Evolutionary conservation across 2,113 vertebrate species (phyloP).

Genomic region (Cochlearius cochlearius): DNA sequence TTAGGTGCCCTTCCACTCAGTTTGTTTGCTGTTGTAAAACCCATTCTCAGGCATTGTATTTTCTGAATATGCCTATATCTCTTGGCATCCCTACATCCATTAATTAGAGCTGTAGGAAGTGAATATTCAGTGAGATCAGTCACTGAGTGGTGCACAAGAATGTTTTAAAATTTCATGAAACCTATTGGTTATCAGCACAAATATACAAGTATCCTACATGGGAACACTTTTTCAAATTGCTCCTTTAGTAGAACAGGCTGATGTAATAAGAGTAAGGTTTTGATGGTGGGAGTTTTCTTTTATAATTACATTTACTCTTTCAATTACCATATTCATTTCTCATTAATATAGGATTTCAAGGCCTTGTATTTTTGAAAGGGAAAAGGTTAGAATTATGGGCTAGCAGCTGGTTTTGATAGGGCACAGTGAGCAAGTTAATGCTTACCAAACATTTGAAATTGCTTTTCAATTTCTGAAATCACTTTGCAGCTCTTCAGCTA

Average conservation of each 20-base stretch:
- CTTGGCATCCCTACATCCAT: not conserved
- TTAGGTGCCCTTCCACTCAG: not conserved
- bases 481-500: conserved; percentile 23
- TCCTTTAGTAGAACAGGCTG: not conserved
- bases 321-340: conserved; percentile 40
- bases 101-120: not conserved
- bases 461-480: conserved; percentile 33
- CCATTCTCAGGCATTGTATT: not conserved
- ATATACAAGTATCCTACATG: not conserved
- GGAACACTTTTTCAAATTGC: not conserved
- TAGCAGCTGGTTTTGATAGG: conserved; percentile 47
- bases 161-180: not conserved
- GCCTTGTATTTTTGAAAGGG: conserved; percentile 25
- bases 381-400: conserved; percentile 50
- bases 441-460: conserved; percentile 19
- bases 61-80: not conserved
- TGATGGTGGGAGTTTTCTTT: not conserved
- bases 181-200: not conserved
- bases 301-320: conserved; percentile 47
- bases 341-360: conserved; percentile 36
- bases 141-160: not conserved
- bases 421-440: not conserved
- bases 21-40: not conserved
- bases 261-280: not conserved
- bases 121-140: not conserved